Evolutionary conservation across 2,888 invertebrate genomes (phyloP).

Genomic region (Heteromurus nitidus): DNA sequence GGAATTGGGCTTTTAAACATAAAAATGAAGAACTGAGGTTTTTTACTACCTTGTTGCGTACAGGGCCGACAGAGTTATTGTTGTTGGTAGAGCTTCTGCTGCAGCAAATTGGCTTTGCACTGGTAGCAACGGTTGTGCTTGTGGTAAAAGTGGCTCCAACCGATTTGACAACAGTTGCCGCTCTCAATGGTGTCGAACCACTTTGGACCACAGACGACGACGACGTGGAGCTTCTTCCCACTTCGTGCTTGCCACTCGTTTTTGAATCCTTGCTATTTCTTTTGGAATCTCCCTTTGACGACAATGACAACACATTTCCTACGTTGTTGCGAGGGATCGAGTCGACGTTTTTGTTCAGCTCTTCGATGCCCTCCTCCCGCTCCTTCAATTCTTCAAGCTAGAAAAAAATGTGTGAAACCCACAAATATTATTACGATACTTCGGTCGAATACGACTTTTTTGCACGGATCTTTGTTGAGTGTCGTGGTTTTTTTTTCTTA

Average conservation of each 20-base stretch:
- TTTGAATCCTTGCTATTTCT: too few relatives aligned
- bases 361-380: slow-evolving; percentile 56
- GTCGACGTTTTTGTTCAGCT: slow-evolving; percentile 44
- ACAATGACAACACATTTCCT: slow-evolving; percentile 1
- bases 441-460: slow-evolving; percentile 25
- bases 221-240: slow-evolving; percentile 11
- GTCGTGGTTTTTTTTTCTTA: too few relatives aligned
- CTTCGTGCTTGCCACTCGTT: slow-evolving; percentile 23
- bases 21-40: slow-evolving; percentile 37
- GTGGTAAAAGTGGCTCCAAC: slow-evolving; percentile 5
- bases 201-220: slow-evolving; percentile 4
- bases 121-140: background rate
- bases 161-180: slow-evolving; percentile 42
- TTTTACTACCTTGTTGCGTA: slow-evolving; percentile 60
- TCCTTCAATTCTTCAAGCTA: slow-evolving; percentile 64
- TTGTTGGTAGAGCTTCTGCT: slow-evolving; percentile 14
- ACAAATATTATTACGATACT: slow-evolving; percentile 36
- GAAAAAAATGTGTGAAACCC: slow-evolving; percentile 17
- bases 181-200: slow-evolving; percentile 10
- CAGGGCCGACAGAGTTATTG: slow-evolving; percentile 54
- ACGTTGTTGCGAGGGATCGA: slow-evolving; percentile 5
- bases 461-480: too few relatives aligned
- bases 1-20: slow-evolving; percentile 48
- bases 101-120: slow-evolving; percentile 43
- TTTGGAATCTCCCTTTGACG: slow-evolving; percentile 13